phyloP scores from a whole-genome alignment of 1,140 invertebrate genomes.

The Zeugodacus cucurbitae region DNA sequence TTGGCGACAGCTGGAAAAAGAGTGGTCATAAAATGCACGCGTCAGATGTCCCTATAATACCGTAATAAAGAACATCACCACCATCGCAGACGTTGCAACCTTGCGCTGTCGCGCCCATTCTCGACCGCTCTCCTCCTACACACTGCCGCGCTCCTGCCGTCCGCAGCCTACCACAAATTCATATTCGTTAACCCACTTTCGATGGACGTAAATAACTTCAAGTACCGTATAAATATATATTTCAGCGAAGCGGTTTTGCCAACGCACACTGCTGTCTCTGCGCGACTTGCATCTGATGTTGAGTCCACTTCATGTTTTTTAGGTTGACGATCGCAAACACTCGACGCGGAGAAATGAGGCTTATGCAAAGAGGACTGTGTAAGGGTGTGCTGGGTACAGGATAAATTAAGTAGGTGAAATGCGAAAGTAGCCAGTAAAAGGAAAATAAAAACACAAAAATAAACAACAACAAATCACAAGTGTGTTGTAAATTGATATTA shows the following conservation, averaged over 20 bases:
- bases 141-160: neutral
- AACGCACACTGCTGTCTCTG: neutral
- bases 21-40: conserved; percentile 22
- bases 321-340: neutral
- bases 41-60: conserved; percentile 20
- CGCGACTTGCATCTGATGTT: conserved; percentile 3
- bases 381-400: neutral
- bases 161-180: neutral
- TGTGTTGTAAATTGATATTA: neutral
- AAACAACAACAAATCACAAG: neutral
- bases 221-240: neutral
- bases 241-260: neutral
- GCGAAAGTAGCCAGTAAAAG: neutral
- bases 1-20: conserved; percentile 6
- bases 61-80: neutral
- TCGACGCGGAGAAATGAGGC: neutral
- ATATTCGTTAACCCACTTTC: conserved; percentile 34
- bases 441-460: neutral
- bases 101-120: neutral
- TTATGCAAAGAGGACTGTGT: neutral
- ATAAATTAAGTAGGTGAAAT: conserved; percentile 36
- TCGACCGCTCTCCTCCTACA: neutral
- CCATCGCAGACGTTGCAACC: neutral
- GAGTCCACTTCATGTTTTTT: neutral
- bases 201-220: conserved; percentile 1